phyloP scores from a whole-genome alignment of 2,113 vertebrate genomes.

The Nesogale talazaci region DNA sequence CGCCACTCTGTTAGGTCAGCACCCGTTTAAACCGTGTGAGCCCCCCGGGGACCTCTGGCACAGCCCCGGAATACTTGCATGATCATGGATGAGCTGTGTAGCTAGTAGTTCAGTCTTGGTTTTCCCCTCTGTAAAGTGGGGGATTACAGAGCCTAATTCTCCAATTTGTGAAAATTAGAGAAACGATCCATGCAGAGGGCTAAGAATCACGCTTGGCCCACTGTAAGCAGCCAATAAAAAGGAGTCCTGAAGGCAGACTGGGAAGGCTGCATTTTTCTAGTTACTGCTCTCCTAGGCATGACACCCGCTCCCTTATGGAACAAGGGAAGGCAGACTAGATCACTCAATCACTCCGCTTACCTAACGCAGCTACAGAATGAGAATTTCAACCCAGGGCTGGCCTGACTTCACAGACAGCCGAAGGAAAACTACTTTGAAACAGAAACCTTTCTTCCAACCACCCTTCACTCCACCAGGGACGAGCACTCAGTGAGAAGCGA shows the following conservation, averaged over 20 bases:
- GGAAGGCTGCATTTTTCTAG: not conserved
- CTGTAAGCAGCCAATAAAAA: not conserved
- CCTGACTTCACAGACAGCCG: constrained; percentile 42
- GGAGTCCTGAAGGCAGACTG: not conserved
- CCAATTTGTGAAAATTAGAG: not conserved
- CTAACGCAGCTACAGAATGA: constrained; percentile 7
- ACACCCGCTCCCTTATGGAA: not conserved
- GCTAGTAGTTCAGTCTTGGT: not conserved
- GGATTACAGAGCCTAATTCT: not conserved
- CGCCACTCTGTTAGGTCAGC: not conserved
- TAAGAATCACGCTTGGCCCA: not conserved
- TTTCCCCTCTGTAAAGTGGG: not conserved
- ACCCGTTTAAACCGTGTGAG: not conserved
- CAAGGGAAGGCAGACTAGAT: constrained; percentile 12
- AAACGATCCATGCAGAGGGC: not conserved
- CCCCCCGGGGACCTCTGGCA: not conserved
- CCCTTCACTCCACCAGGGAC: not conserved
- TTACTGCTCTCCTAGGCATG: not conserved
- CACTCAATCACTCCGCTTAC: constrained; percentile 28
- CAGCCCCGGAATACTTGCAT: not conserved
- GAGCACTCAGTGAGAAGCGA: not conserved
- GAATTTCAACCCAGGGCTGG: constrained; percentile 22
- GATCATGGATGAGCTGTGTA: not conserved
- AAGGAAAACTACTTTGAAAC: constrained; percentile 35
- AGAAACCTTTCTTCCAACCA: constrained; percentile 32